These are phyloP conservation scores for Phycodurus eques DNA, from an alignment of 2,113 vertebrate species.

Conservation along the genomic window DNA sequence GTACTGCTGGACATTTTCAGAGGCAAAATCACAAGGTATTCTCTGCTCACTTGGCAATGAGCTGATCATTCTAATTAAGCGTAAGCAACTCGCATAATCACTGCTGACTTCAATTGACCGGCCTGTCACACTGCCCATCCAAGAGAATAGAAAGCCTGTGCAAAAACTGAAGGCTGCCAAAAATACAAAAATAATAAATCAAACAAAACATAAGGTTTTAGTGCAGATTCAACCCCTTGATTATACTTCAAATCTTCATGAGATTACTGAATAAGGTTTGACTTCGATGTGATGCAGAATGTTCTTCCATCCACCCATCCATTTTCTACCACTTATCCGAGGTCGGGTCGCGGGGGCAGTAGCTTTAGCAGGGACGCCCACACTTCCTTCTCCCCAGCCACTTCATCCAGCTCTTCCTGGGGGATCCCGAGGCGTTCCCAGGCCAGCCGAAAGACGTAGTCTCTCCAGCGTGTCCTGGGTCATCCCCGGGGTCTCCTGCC, in stretches of 20 bases:
- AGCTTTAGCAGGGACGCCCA: too few relatives aligned
- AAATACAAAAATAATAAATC: slow-evolving; percentile 11
- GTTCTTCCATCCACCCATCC: too few relatives aligned
- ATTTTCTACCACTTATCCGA: too few relatives aligned
- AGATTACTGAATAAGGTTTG: slow-evolving; percentile 1
- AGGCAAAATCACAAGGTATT: slow-evolving; percentile 48
- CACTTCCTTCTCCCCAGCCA: too few relatives aligned
- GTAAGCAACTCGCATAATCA: slow-evolving; percentile 73
- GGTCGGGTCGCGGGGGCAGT: too few relatives aligned
- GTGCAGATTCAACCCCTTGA: slow-evolving; percentile 4
- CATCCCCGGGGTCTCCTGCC: too few relatives aligned
- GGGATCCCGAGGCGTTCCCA: too few relatives aligned
- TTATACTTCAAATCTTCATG: neutral
- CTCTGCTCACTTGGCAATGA: slow-evolving; percentile 63
- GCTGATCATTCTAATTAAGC: slow-evolving; percentile 67
- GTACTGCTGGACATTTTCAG: slow-evolving; percentile 45
- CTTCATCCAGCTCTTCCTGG: too few relatives aligned
- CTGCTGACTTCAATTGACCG: slow-evolving; percentile 73
- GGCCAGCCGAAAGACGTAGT: too few relatives aligned
- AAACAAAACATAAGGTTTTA: neutral
- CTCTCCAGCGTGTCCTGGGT: too few relatives aligned
- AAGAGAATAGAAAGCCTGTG: slow-evolving; percentile 47
- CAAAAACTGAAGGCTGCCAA: slow-evolving; percentile 50
- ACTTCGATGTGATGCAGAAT: neutral
- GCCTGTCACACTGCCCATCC: slow-evolving; percentile 56